Base-by-base conservation (phyloP, 2,888 invertebrate genomes). In the Drosophila longiperda region DNA sequence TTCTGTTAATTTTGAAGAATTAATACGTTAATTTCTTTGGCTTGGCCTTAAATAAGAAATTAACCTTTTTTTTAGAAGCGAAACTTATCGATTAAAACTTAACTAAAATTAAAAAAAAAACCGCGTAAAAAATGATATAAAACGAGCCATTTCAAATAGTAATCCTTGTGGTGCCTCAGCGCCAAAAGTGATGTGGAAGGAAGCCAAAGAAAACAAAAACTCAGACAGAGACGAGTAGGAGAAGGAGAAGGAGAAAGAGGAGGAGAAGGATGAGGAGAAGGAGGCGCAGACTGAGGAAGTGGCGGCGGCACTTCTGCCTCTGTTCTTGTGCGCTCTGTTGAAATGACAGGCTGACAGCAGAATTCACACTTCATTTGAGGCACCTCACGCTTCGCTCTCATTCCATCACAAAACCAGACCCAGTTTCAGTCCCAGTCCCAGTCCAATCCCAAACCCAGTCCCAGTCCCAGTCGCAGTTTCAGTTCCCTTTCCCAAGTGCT, bases 291-390 rank as follows among this genome's bases (percentile, higher is more conserved):
- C 12, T 45, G 12, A 55, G 54, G 7, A 26, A 26, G 54, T n/a
- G 36, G n/a, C 7, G 20, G 45, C 82, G 85, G 87, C 79, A 72
- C 66, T 68, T 71, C 36, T 26, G 64, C 12, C 72, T 63, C 60
- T 79, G 67, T 66, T 72, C 54, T 73, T 62, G 63, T 66, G 33
- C 55, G 60, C 73, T 71, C 61, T 48, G 70, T 50, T 66, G 78
- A 81, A 87, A 73, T 78, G 83, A 80, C 83, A 87, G 75, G 45
- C 77, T 87, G 87, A 87, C 87, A 84, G 89, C 82, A 72, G 80
- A 90, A 87, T 89, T 87, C 87, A 87, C 87, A 87, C 87, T 89
- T 87, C 87, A 89, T 87, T 87, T 87, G 69, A 84, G 87, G 80
- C 79, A 75, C 72, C 78, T 81, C 90, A 80, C 87, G 73, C 71